Evolutionary conservation across 1,140 invertebrate species (phyloP), one percentile per base, ranked within the genome.

Genomic region (Heliothis subflexa): DNA sequence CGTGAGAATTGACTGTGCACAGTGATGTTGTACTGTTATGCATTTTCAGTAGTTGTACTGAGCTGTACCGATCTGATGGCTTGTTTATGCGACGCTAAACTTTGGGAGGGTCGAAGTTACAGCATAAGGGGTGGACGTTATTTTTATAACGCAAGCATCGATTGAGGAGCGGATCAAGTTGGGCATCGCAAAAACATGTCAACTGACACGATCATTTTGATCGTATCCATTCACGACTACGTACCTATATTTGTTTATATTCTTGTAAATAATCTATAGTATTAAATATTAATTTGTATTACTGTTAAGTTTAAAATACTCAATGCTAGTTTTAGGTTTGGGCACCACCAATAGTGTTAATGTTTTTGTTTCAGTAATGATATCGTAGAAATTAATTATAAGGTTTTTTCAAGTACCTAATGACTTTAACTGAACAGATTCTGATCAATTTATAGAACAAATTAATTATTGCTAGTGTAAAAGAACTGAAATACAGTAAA

Each of bases 271-370:
- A 90, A 81, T 87, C 73, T 49, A 82, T 85, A 87, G 84, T 86
- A 85, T 85, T 86, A 86, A 76, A 76, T 80, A 85, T 81, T 78
- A 80, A 75, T 83, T 79, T 83, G 82, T 89, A 84, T 88, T 86
- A 88, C 81, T 83, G 70, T 61, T 91, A 88, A 87, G 85, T 85
- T 84, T 86, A 72, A 81, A 93, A 93, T 93, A 93, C 91, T 93
- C 91, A 87, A 78, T 68, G 33, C 47, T 85, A 84, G 75, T 79
- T 14, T 84, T 77, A 86, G 75, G 73, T 78, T 75, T 78, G 68
- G 77, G 75, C 82, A 86, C 85, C 83, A 84, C 83, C 85, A 84
- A 85, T 83, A 80, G 49, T 75, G 45, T 79, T 82, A 81, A 80
- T 75, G 18, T 75, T 80, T 79, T 75, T 66, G 59, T 79, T 59